Percentiles rank a stretch among this genome's conserved stretches.
Conservation (phyloP, 2,797 vertebrate species). For the Oceanodroma leucorhoa region DNA sequence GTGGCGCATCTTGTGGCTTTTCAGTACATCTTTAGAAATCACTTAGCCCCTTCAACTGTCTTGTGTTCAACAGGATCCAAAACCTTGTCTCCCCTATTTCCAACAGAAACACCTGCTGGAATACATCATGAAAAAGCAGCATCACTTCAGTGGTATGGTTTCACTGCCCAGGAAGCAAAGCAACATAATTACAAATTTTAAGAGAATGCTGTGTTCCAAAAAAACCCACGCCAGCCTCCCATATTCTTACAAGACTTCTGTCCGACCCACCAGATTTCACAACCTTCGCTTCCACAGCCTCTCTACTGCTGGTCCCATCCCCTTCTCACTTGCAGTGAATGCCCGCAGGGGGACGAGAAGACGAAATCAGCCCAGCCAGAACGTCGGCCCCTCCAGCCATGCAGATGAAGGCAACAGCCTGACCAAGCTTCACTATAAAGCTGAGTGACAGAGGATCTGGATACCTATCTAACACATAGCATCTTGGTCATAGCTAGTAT, state of each 20-base stretch:
- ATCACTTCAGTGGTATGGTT: background rate
- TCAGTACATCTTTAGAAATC: background rate
- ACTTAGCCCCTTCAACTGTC: background rate
- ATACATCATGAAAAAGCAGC: background rate
- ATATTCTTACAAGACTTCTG: background rate
- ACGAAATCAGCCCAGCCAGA: background rate
- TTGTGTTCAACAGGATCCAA: background rate
- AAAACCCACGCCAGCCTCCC: background rate
- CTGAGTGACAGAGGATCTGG: background rate
- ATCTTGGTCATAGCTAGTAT: rapidly evolving
- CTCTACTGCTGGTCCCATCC: background rate
- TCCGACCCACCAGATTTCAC: background rate
- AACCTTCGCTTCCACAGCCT: rapidly evolving
- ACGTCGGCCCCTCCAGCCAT: rapidly evolving
- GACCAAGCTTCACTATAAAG: background rate
- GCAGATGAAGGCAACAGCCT: background rate
- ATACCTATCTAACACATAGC: rapidly evolving
- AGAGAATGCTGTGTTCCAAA: background rate
- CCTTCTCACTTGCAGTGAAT: background rate
- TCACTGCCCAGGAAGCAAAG: background rate
- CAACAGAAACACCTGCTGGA: background rate
- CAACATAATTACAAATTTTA: background rate
- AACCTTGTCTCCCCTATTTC: background rate
- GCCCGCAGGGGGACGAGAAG: rapidly evolving
- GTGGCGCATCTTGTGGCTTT: background rate